phyloP scores from a whole-genome alignment of 2,888 invertebrate species.

The Eretmocerus hayati region DNA sequence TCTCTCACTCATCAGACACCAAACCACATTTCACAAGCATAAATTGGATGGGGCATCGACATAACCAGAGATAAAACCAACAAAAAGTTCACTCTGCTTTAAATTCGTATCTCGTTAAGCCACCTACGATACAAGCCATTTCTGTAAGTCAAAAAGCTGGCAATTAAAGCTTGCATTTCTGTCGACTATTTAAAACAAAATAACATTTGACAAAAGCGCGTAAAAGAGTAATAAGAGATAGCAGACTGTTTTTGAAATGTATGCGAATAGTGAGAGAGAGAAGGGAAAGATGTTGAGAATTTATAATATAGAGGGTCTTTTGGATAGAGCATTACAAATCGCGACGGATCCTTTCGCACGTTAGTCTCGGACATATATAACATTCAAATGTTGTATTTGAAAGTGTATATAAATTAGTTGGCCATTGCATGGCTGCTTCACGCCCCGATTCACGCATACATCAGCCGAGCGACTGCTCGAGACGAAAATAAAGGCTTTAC shows the following conservation, averaged over 20 bases:
- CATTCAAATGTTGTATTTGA: too few relatives aligned
- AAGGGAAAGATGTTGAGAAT: not conserved
- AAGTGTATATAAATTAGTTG: too few relatives aligned
- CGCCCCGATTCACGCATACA: slow-evolving; percentile 19
- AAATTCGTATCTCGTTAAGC: too few relatives aligned
- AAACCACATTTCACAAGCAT: too few relatives aligned
- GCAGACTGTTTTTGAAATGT: not conserved
- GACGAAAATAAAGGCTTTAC: too few relatives aligned
- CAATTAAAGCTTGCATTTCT: not conserved
- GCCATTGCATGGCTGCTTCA: slow-evolving; percentile 2
- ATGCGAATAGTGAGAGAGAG: not conserved
- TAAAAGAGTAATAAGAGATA: not conserved
- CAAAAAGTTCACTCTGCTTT: too few relatives aligned
- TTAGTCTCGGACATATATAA: slow-evolving; percentile 17
- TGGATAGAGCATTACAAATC: slow-evolving; percentile 14
- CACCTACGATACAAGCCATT: too few relatives aligned
- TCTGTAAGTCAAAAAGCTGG: not conserved
- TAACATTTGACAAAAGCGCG: not conserved
- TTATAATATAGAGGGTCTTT: not conserved
- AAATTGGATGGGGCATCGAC: too few relatives aligned
- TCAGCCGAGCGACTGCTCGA: slow-evolving; percentile 19
- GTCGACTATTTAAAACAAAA: too few relatives aligned
- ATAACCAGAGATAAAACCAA: too few relatives aligned
- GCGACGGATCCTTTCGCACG: slow-evolving; percentile 7
- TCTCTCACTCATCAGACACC: too few relatives aligned